Evolutionary conservation across 2,888 invertebrate genomes (phyloP).

Genomic region (Xiphydria camelus): DNA sequence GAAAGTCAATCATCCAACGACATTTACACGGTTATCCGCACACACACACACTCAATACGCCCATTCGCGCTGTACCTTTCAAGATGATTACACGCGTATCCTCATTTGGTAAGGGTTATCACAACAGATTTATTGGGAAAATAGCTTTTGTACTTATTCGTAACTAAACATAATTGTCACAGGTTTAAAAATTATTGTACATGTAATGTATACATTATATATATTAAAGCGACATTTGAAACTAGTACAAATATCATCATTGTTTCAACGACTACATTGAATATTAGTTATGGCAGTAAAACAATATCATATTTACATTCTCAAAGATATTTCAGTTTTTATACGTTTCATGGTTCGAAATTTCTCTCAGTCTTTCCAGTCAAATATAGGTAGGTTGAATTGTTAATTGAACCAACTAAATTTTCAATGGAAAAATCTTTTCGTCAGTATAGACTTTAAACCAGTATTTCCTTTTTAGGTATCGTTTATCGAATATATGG

Average conservation of each 20-base stretch:
- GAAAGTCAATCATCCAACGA: slow-evolving; percentile 22
- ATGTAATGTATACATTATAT: slow-evolving; percentile 27
- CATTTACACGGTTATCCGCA: slow-evolving; percentile 16
- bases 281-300: slow-evolving; percentile 35
- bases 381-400: neutral
- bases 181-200: slow-evolving; percentile 27
- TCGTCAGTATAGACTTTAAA: neutral
- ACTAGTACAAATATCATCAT: slow-evolving; percentile 21
- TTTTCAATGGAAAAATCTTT: neutral
- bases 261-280: neutral
- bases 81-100: slow-evolving; percentile 27
- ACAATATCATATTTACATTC: slow-evolving; percentile 8
- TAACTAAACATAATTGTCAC: slow-evolving; percentile 33
- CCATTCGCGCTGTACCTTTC: no score
- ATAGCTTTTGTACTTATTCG: slow-evolving; percentile 49
- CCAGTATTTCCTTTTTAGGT: no score
- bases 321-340: no score
- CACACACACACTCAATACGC: no score
- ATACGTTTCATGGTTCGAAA: no score
- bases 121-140: slow-evolving; percentile 46
- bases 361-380: no score
- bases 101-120: slow-evolving; percentile 49
- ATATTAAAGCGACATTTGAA: slow-evolving; percentile 35
- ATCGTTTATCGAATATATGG: no score
- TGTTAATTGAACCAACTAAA: neutral